A percentile compares a stretch with the other conserved stretches of the same genome.
phyloP scores from a whole-genome alignment of 2,113 vertebrate species.

The Puma concolor region DNA sequence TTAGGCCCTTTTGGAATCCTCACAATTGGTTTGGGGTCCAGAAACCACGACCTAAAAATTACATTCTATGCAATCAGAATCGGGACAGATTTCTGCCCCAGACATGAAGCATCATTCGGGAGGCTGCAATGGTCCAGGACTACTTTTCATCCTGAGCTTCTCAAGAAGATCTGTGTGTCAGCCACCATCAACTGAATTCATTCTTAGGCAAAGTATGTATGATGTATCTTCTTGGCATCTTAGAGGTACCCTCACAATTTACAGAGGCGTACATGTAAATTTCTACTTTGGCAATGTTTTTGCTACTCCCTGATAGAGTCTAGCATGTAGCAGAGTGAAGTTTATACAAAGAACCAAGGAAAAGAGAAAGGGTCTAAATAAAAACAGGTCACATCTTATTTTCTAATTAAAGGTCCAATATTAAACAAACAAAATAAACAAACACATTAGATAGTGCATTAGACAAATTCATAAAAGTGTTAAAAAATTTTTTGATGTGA shows the following conservation, averaged over 20 bases:
- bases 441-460: neutral
- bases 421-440: neutral
- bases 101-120: neutral
- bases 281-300: neutral
- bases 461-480: neutral
- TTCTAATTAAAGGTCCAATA: slow-evolving; percentile 2
- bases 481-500: neutral
- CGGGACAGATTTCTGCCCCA: neutral
- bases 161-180: neutral
- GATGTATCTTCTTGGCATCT: neutral
- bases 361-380: neutral
- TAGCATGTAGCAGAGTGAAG: neutral
- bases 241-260: neutral
- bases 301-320: neutral
- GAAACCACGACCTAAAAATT: neutral
- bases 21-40: neutral
- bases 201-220: neutral
- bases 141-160: neutral
- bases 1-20: neutral
- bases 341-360: slow-evolving; percentile 1
- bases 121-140: neutral
- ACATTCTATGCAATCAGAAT: neutral
- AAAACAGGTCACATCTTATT: neutral
- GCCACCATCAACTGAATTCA: neutral
- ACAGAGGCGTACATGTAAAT: neutral